Percentiles rank a stretch among this genome's conserved stretches.
Evolutionary conservation across 92 coral and sea anemone genomes (phyloP).

Genomic region (Umimayanthus kanabou): DNA sequence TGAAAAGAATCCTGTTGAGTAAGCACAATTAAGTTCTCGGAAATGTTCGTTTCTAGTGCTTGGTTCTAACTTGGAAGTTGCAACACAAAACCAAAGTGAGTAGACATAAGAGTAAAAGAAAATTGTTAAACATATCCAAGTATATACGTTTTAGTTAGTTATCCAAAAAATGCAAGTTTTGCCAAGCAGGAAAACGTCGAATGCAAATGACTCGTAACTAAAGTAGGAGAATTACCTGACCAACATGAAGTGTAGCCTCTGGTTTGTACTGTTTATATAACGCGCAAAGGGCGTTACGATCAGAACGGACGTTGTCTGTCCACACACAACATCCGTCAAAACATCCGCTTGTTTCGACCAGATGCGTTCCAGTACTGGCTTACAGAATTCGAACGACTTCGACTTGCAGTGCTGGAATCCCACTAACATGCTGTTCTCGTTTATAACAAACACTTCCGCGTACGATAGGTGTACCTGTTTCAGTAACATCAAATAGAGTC

Average conservation of each 20-base stretch:
- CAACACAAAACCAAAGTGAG: too few species aligned
- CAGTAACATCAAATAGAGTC: neutral
- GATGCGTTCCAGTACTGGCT: slow-evolving; percentile 10
- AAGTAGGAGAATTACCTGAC: slow-evolving; percentile 1
- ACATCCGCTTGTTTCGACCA: neutral
- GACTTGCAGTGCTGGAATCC: slow-evolving; percentile 25
- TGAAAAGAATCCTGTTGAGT: slow-evolving; percentile 14
- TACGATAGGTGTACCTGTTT: neutral
- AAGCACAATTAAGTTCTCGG: neutral
- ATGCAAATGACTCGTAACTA: neutral
- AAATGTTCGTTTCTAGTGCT: neutral
- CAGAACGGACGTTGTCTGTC: slow-evolving; percentile 23
- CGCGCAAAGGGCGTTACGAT: neutral
- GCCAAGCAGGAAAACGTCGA: neutral
- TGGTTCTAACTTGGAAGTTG: neutral
- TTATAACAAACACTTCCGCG: neutral
- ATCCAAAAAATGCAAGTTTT: too few species aligned
- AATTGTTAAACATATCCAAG: neutral
- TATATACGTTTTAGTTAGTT: too few species aligned
- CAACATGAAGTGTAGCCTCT: slow-evolving; percentile 4
- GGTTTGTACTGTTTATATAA: neutral
- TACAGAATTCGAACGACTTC: slow-evolving; percentile 12
- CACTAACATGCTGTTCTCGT: neutral
- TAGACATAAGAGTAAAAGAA: neutral
- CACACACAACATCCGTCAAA: neutral